Percentiles rank a stretch among this genome's conserved stretches.
Conservation (phyloP, 1,140 invertebrate species). For the Drosophila arizonae region DNA sequence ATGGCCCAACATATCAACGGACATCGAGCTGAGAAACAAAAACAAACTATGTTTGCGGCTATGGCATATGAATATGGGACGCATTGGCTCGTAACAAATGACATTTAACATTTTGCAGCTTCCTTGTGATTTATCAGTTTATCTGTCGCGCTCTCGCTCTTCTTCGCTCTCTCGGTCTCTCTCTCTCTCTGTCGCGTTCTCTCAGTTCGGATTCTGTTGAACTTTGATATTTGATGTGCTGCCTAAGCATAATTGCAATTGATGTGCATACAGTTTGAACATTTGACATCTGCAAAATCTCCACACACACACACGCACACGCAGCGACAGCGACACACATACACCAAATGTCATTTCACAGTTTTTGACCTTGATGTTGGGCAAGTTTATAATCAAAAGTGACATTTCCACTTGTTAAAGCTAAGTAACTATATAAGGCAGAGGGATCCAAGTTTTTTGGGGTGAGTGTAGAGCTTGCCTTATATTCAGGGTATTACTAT, state of each 20-base stretch:
- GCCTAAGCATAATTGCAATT: slow-evolving; percentile 13
- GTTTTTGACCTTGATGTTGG: not conserved
- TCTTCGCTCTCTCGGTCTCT: too few relatives aligned
- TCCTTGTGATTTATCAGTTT: not conserved
- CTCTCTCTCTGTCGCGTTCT: not conserved
- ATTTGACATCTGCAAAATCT: slow-evolving; percentile 7
- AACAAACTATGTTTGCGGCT: not conserved
- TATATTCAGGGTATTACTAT: too few relatives aligned
- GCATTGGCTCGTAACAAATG: slow-evolving; percentile 14
- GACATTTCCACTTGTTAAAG: not conserved
- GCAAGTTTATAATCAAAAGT: not conserved
- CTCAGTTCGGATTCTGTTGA: slow-evolving; percentile 1
- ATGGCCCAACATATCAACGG: not conserved
- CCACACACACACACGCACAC: not conserved
- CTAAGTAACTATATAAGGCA: too few relatives aligned
- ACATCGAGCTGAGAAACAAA: not conserved
- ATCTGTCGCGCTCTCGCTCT: too few relatives aligned
- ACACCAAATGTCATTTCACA: not conserved
- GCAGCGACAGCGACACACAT: not conserved
- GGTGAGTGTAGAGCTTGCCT: too few relatives aligned
- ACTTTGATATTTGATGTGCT: slow-evolving; percentile 21
- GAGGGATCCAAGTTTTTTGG: too few relatives aligned
- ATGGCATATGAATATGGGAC: not conserved
- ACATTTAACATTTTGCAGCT: slow-evolving; percentile 22
- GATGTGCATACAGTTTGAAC: slow-evolving; percentile 5